phyloP scores from a whole-genome alignment of 2,797 vertebrate species.

The Tapirus indicus region DNA sequence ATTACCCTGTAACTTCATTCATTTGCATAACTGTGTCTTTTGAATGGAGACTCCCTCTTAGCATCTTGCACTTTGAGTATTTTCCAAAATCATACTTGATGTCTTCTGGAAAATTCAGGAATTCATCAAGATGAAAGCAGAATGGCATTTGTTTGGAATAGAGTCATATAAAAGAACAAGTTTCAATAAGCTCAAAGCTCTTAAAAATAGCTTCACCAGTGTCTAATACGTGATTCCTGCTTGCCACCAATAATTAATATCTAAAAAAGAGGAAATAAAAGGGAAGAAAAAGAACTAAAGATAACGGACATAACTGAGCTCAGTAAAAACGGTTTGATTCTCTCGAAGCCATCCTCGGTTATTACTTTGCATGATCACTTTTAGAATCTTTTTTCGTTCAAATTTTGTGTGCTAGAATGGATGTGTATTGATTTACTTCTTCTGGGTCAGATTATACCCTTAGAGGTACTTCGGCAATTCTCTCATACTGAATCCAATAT shows the following conservation, averaged over 20 bases:
- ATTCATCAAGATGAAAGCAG: slow-evolving; percentile 66
- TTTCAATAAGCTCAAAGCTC: slow-evolving; percentile 78
- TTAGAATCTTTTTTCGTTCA: slow-evolving; percentile 68
- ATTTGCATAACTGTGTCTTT: neutral
- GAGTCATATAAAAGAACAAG: slow-evolving; percentile 76
- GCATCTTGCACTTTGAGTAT: neutral
- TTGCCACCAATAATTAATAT: slow-evolving; percentile 83
- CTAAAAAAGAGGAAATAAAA: slow-evolving; percentile 56
- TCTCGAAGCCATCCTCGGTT: slow-evolving; percentile 73
- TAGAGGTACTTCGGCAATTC: neutral
- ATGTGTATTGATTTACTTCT: slow-evolving; percentile 48
- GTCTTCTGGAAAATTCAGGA: slow-evolving; percentile 69
- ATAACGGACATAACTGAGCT: slow-evolving; percentile 79
- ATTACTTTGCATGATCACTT: slow-evolving; percentile 73
- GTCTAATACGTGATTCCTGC: slow-evolving; percentile 81
- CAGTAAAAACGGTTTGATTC: slow-evolving; percentile 75
- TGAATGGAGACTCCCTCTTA: neutral
- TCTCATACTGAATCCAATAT: neutral
- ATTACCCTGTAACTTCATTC: neutral
- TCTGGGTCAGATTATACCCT: slow-evolving; percentile 51
- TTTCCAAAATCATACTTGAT: slow-evolving; percentile 66
- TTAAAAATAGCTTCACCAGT: slow-evolving; percentile 83
- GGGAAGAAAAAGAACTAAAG: slow-evolving; percentile 11
- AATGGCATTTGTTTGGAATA: slow-evolving; percentile 68
- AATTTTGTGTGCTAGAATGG: slow-evolving; percentile 41